Conservation (phyloP, 2,797 vertebrate species). For the Tympanoctomys barrerae region DNA sequence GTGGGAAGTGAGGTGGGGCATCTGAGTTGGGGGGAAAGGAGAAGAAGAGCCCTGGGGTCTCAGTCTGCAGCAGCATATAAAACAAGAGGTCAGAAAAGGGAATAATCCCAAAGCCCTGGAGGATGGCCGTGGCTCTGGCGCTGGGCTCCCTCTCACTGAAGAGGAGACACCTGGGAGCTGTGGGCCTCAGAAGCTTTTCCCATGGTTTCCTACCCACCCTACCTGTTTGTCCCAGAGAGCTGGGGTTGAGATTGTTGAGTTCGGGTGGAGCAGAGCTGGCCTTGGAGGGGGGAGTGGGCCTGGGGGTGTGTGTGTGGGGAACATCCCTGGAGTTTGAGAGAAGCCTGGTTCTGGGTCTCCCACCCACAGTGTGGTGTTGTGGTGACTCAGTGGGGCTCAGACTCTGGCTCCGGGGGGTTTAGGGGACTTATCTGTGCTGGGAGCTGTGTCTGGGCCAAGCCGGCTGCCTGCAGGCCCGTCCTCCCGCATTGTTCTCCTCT, state of each 20-base stretch:
- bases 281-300: neutral
- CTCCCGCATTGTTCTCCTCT: conserved; percentile 72
- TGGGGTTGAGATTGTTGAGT: conserved; percentile 14
- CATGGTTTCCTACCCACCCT: neutral
- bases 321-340: conserved; percentile 78
- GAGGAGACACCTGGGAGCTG: neutral
- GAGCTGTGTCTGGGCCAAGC: conserved; percentile 80
- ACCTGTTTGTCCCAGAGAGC: neutral
- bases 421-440: conserved; percentile 83
- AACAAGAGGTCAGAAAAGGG: neutral
- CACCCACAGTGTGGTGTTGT: conserved; percentile 80
- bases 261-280: conserved; percentile 18
- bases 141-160: neutral
- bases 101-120: neutral
- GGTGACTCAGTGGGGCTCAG: conserved; percentile 84
- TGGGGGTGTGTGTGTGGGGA: neutral
- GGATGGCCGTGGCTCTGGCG: neutral
- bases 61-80: neutral
- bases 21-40: neutral
- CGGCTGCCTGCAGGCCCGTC: conserved; percentile 58
- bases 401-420: conserved; percentile 85
- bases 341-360: conserved; percentile 76
- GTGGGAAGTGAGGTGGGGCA: neutral
- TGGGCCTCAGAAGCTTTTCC: neutral
- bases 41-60: neutral